Percentiles rank a stretch among this genome's conserved stretches.
phyloP scores from a whole-genome alignment of 2,888 invertebrate species.

The Perizoma affinitatum region DNA sequence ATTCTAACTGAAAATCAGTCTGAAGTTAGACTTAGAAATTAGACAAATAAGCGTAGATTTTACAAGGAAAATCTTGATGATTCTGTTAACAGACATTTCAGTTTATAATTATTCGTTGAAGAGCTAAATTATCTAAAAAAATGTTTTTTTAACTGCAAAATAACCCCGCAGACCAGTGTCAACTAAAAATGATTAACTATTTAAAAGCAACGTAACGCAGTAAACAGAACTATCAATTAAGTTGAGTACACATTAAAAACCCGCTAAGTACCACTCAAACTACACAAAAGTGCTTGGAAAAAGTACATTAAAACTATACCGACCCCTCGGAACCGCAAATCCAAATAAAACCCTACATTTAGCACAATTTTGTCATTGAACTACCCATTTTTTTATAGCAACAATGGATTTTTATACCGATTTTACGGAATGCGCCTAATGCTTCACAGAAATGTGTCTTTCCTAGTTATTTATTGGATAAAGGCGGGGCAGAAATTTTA shows the following conservation, averaged over 20 bases:
- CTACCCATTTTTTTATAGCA: slow-evolving; percentile 23
- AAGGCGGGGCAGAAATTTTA: slow-evolving; percentile 72
- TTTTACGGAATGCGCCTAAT: slow-evolving; percentile 59
- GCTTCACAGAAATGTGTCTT: slow-evolving; percentile 39
- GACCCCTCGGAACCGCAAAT: slow-evolving; percentile 45
- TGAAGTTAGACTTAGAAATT: too few species aligned
- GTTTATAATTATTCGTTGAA: too few species aligned
- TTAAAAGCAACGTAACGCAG: too few species aligned
- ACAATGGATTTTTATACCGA: slow-evolving; percentile 49
- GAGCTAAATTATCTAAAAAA: too few species aligned
- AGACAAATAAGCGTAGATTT: too few species aligned
- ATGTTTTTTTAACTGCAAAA: too few species aligned
- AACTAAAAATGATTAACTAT: too few species aligned
- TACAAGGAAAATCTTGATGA: too few species aligned
- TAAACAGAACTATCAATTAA: slow-evolving; percentile 52
- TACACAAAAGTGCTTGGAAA: slow-evolving; percentile 37
- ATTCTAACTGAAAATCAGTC: too few species aligned
- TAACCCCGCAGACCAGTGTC: too few species aligned
- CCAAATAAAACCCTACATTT: slow-evolving; percentile 54
- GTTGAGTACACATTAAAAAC: slow-evolving; percentile 46
- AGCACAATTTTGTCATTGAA: slow-evolving; percentile 52
- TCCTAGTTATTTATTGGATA: slow-evolving; percentile 52
- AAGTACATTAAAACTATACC: slow-evolving; percentile 48
- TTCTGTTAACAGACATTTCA: too few species aligned
- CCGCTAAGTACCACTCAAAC: slow-evolving; percentile 46